Base-by-base conservation (phyloP, 2,888 invertebrate genomes). In the Nymphalis c-album region DNA sequence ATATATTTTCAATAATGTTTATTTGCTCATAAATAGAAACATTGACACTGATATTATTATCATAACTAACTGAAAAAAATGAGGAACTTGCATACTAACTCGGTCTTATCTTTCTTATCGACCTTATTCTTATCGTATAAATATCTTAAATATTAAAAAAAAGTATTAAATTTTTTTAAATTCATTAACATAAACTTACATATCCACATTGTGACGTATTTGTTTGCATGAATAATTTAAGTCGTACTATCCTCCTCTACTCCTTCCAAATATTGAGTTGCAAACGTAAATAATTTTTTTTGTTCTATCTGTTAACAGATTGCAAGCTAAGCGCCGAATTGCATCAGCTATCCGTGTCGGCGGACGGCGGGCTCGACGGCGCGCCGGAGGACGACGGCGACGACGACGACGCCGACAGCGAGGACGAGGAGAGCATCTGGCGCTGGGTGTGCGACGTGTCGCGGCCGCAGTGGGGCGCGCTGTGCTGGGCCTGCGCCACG, bases 401-500 rank as follows among this genome's bases (percentile, higher is more conserved):
- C 18, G 59, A 31, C 17, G 73, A 74, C 65, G 73, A 74, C 62
- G 71, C 75, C 51, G 73, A 71, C 59, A 71, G 71, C 63, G 67
- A 69, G 63, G 68, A 63, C 45, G 64, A 69, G 53, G 71, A 59
- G 48, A 64, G 53, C 51, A 67, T 71, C 53, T 71, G 74, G 74
- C 73, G 69, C 59, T 73, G 74, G 64, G 73, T 64, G 67, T 63
- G 76, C 73, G 94, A 95, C 18, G 95, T 95, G 61, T 93, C 94
- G 76, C 91, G 93, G 13, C 93, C 93, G 65, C 93, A 94, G 80
- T 94, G 94, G 92, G 95, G 95, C 66, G 95, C 95, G 66, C 92
- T 95, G 68, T 95, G 95, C 81, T 95, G 95, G 22, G 96, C 95
- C 78, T 96, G 96, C 60, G 94, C 95, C 76, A 95, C 95, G 77